Evolutionary conservation across 2,888 invertebrate genomes (phyloP).

Genomic region (Parascotia fuliginaria): DNA sequence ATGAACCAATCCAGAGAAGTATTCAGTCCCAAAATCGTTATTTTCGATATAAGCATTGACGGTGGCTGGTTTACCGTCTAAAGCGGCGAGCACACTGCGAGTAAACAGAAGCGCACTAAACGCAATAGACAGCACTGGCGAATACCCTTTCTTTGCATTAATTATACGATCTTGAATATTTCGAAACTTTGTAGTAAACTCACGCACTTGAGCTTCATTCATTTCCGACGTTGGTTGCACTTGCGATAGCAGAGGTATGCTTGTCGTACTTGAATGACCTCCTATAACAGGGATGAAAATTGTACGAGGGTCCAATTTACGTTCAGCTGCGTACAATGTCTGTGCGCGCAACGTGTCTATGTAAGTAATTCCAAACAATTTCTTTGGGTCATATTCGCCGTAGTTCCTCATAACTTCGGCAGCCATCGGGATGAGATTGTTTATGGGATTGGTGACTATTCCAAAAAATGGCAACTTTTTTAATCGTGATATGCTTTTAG

Average conservation of each 20-base stretch:
- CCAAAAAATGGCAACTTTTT: conserved; percentile 70
- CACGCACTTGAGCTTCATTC: conserved; percentile 69
- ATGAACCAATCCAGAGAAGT: conserved; percentile 62
- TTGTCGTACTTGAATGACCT: conserved; percentile 90
- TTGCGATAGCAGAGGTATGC: conserved; percentile 92
- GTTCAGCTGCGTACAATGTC: conserved; percentile 89
- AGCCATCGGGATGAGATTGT: conserved; percentile 74
- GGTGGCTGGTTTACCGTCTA: conserved; percentile 53
- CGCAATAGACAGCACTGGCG: conserved; percentile 87
- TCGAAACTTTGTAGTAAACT: conserved; percentile 74
- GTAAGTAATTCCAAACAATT: conserved; percentile 90
- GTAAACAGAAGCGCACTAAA: conserved; percentile 87
- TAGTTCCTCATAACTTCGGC: conserved; percentile 69
- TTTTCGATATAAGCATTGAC: conserved; percentile 68
- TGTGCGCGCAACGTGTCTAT: conserved; percentile 91
- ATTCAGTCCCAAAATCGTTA: conserved; percentile 71
- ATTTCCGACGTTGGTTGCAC: conserved; percentile 83
- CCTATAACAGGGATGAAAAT: conserved; percentile 91
- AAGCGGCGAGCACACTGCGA: conserved; percentile 81
- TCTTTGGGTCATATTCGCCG: conserved; percentile 86
- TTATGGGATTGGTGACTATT: conserved; percentile 77
- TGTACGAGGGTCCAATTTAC: conserved; percentile 87
- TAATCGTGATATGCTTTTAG: conserved; percentile 56
- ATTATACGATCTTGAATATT: conserved; percentile 87
- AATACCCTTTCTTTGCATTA: conserved; percentile 86